Base-by-base conservation (phyloP, 2,797 vertebrate species). In the Crenuchus spilurus region DNA sequence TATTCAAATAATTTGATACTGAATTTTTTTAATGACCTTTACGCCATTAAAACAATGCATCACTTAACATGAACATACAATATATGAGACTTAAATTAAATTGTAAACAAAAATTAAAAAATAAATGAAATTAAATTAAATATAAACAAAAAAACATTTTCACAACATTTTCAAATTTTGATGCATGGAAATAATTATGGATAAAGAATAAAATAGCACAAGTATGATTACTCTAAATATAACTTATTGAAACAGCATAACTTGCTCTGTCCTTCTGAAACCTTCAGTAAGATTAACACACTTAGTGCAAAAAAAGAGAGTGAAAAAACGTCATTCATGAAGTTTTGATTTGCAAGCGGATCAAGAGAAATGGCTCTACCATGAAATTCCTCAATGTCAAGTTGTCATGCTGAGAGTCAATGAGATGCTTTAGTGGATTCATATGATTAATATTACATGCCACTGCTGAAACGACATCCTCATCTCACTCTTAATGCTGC, bases 401-500 rank as follows among this genome's bases (percentile, higher is more conserved):
- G 87, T 92, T 95, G 95, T 95, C 93, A 92, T 83, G 90, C 87
- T 87, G 92, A 88, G 91, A 91, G 93, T 96, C 94, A 94, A 89
- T 88, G 87, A 91, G 88, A 92, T 90, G 90, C 90, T 96, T 95
- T 94, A 93, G 93, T 94, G 90, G 91, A 60, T n/a, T 75, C 88
- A 91, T 85, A 92, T 93, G 90, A 95, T 96, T 96, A 96, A 96
- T 94, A 95, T 90, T 94, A 91, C 89, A 95, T 92, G 92, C 90
- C 86, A 83, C 83, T 80, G 82, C 89, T 91, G 88, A 92, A 95
- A 95, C 90, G 92, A 95, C 93, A 93, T 92, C 91, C 92, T 94
- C 90, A 86, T 96, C 95, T 91, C 86, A 86, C 87, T 92, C 92
- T 92, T 95, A 95, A 95, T 94, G 92, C 93, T 82, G 92, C 93